Percentiles rank a stretch among this genome's conserved stretches.
Evolutionary conservation across 53 echinoderm and acorn worm species (phyloP).

Genomic region (Paracentrotus lividus): DNA sequence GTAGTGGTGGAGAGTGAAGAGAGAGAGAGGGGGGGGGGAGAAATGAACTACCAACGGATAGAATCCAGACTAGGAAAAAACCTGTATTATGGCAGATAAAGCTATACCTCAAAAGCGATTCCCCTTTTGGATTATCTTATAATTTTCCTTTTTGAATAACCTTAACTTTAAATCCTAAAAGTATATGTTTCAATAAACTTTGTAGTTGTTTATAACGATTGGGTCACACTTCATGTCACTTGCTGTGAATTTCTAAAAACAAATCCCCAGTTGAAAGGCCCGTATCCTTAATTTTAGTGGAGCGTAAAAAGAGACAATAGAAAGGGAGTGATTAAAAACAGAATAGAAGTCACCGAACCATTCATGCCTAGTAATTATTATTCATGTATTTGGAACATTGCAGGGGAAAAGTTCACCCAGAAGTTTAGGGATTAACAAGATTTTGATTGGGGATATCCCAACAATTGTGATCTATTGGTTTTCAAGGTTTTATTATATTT

Average conservation of each 20-base stretch:
- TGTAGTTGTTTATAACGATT: background rate
- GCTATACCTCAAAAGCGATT: background rate
- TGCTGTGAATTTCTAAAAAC: background rate
- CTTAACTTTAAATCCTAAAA: no score
- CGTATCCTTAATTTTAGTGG: background rate
- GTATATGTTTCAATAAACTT: background rate
- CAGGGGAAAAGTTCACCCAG: background rate
- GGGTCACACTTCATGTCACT: background rate
- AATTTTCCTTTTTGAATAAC: no score
- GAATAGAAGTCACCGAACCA: slow-evolving; percentile 4
- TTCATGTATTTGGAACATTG: background rate
- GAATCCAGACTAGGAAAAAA: no score
- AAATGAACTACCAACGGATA: no score
- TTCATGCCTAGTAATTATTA: background rate
- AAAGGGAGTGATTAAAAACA: background rate
- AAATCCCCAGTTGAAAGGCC: background rate
- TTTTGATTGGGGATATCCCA: background rate
- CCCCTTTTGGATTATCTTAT: background rate
- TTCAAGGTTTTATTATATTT: no score
- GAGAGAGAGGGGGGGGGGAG: no score
- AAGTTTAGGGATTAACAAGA: background rate
- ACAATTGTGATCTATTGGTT: background rate
- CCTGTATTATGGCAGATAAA: no score
- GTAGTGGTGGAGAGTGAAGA: no score
- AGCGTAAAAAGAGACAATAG: background rate